Evolutionary conservation across 1,140 invertebrate genomes (phyloP), one percentile per base, ranked within the genome.

Genomic region (Neomicropteryx cornuta): DNA sequence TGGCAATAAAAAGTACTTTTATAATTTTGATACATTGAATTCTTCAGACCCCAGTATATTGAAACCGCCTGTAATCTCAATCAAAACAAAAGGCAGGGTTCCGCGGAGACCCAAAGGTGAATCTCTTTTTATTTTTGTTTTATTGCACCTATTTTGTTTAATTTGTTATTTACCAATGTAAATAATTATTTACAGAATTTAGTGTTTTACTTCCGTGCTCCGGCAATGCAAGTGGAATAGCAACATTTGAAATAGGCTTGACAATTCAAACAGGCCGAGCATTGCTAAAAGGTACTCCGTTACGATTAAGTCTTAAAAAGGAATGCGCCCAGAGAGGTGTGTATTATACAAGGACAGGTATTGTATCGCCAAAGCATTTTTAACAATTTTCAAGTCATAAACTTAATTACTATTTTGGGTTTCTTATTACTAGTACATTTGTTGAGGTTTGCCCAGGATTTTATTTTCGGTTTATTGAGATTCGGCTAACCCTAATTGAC

Each of bases 281-380:
- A 46, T 70, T 77, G 53, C 63, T 95, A 39, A 80, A 84, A 52
- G 90, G 89, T 49, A 95, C 89, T 50, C 91, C 92, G 38, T 72
- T 97, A 43, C 77, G 83, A 55, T 73, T 97, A 44, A 83, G 80
- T 56, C 74, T 96, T 50, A 79, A 87, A 64, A 96, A 97, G 77
- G 85, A 94, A 75, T 97, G 93, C 73, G 79, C 82, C 62, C 79
- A 86, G 69, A 80, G 83, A 78, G 85, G 84, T 88, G 76, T 81
- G 79, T 75, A 72, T 72, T 68, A 67, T 61, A 59, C 64, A 66
- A 66, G 62, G 62, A 61, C 66, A 68, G 66, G 66, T 68, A 68
- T 68, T 59, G 66, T 68, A 68, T 68, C 66, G 64, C 66, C 66
- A 66, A 64, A 60, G 64, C 64, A 66, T 66, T 68, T 68, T 67